Conservation (phyloP, 2,888 invertebrate species). For the Danaus chrysippus region DNA sequence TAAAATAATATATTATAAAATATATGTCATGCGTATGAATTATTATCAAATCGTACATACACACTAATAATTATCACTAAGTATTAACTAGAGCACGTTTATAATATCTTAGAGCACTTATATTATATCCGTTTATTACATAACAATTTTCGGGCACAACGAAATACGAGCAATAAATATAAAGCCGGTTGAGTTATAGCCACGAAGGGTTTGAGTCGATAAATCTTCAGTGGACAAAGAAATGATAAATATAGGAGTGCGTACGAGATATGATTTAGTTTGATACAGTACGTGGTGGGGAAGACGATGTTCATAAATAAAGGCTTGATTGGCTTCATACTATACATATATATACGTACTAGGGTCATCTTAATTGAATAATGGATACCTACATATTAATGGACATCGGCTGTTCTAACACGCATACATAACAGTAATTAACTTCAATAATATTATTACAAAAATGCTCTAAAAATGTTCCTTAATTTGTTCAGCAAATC, state of each 20-base stretch:
- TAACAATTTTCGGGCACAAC: conserved; percentile 23
- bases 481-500: too few relatives aligned
- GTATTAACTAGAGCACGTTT: neutral
- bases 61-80: neutral
- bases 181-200: conserved; percentile 42
- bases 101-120: neutral
- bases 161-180: conserved; percentile 44
- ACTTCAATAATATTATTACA: too few relatives aligned
- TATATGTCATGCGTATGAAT: too few relatives aligned
- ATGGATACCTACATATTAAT: too few relatives aligned
- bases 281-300: conserved; percentile 55
- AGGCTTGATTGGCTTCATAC: neutral
- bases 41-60: too few relatives aligned
- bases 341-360: too few relatives aligned
- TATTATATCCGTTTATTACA: conserved; percentile 5
- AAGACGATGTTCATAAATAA: conserved; percentile 3
- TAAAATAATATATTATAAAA: too few relatives aligned
- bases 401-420: too few relatives aligned
- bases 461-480: too few relatives aligned
- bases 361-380: too few relatives aligned
- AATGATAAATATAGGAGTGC: conserved; percentile 62
- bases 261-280: conserved; percentile 52
- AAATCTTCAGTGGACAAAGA: conserved; percentile 68
- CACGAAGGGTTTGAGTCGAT: conserved; percentile 43
- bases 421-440: too few relatives aligned